Percentiles rank a stretch among this genome's conserved stretches.
Conservation (phyloP, 2,888 invertebrate genomes). For the Phengaris alcon region DNA sequence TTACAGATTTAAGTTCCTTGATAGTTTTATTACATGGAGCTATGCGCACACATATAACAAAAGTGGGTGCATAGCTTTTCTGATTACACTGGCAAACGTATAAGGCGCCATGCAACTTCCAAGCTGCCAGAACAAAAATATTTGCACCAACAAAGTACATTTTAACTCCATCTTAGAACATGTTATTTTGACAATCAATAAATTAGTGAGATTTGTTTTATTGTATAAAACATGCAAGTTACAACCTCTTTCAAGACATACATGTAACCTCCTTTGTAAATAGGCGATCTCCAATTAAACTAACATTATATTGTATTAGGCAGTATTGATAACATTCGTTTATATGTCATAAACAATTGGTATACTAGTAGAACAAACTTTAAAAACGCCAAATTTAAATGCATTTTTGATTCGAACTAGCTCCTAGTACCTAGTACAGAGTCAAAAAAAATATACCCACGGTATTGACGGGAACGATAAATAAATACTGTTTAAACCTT, state of each 20-base stretch:
- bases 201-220: background rate
- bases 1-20: background rate
- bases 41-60: background rate
- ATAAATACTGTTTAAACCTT: slow-evolving; percentile 13
- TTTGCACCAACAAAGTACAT: background rate
- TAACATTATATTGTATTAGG: slow-evolving; percentile 1
- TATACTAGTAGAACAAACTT: background rate
- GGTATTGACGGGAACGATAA: slow-evolving; percentile 4
- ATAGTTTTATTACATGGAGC: background rate
- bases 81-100: background rate
- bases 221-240: background rate
- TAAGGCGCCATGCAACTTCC: background rate
- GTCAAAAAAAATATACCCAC: background rate
- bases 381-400: background rate
- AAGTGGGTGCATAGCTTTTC: background rate
- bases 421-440: background rate
- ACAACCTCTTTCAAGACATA: background rate
- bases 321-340: background rate
- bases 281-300: background rate
- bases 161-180: background rate
- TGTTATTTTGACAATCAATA: background rate
- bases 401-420: background rate
- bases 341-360: background rate
- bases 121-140: background rate
- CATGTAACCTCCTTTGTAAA: background rate